Evolutionary conservation across 1,140 invertebrate species (phyloP), one percentile per base, ranked within the genome.

Genomic region (Drosophila guanche): DNA sequence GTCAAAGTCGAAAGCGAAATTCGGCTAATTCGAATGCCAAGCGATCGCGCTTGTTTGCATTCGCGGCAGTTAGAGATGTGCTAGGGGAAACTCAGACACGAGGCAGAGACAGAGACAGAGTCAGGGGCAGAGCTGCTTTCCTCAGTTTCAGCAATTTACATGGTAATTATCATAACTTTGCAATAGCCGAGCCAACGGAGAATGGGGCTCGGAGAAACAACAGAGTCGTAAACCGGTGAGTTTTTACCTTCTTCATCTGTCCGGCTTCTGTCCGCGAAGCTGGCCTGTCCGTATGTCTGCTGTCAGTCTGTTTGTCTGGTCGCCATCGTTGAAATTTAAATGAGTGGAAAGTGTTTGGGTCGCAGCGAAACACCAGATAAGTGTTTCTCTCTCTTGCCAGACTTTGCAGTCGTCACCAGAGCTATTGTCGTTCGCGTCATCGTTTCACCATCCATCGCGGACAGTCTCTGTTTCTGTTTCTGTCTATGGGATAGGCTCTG

Each of bases 281-380:
- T 56, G 37, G 14, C 6, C 29, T 10, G 29, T 33, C 29, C 29
- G 29, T 8, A 8, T 8, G 29, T 10, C 10, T 37, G 33, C 12
- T 12, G 33, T 37, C 29, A 10, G 29, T 33, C 29, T 33, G 7
- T 33, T 8, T 3, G 29, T 33, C 58, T 42, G 16, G 72, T 58
- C 55, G 33, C 56, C 61, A 57, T 72, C 75, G 58, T 74, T 81
- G 70, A 89, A 89, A 89, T 89, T 89, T 84, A 84, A 89, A 89
- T 84, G 75, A 89, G 85, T 89, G 85, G 85, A 89, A 89, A 89
- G 85, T 89, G 70, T 89, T 85, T 74, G 59, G 50, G 56, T 56
- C 62, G 54, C 33, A 46, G 16, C 41, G n/a, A 37, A 48, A 61
- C 20, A 57, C 40, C 12, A 6, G 25, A 56, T 56, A 63, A 59